Base-by-base conservation (phyloP, 1,140 invertebrate genomes). In the Apis dorsata region DNA sequence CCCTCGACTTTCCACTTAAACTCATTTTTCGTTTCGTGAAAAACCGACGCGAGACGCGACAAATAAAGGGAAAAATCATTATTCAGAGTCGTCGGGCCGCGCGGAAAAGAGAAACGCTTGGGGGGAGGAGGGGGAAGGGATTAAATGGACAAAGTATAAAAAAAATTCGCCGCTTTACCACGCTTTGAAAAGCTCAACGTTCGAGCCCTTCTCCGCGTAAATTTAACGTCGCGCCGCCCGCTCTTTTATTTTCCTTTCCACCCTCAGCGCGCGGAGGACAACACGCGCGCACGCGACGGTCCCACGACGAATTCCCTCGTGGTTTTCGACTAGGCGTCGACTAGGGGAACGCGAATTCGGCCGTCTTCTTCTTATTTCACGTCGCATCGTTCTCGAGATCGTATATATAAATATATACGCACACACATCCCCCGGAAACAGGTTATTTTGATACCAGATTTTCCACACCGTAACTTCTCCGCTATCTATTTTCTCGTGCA, bases 81-180 rank as follows among this genome's bases (percentile, higher is more conserved):
- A 82, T 70, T 53, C 55, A 51, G 49, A 75, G 57, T 74, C 57
- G 49, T 21, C 2, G 44, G 13, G 4, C 5, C 17, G 21, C 28
- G 44, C 17, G 60, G 49, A 24, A 65, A 51, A 49, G 49, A 21
- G 55, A 11, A 1, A 12, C 53, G 17, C 65, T 7, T 7, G 5
- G 34, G 34, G 34, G 5, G 3, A 34, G 34, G 34, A 4, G 3
- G 0, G 34, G 12, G n/a, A 0, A 13, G 21, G 24, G 62, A 77
- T 70, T 77, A 70, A 77, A 82, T 55, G 80, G 57, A 44, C 44
- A n/a, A 68, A 76, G 24, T 17, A 68, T 77, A 34, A 83, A 79
- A 70, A 65, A 71, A 57, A 60, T 66, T 53, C 19, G 28, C 17
- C 59, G 59, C 24, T 69, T 60, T 60, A 55, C 63, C 66, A 65